Percentiles rank a stretch among this genome's conserved stretches.
These are phyloP conservation scores for Drosophila dunni DNA, from an alignment of 1,140 invertebrate species.

Conservation along the genomic window DNA sequence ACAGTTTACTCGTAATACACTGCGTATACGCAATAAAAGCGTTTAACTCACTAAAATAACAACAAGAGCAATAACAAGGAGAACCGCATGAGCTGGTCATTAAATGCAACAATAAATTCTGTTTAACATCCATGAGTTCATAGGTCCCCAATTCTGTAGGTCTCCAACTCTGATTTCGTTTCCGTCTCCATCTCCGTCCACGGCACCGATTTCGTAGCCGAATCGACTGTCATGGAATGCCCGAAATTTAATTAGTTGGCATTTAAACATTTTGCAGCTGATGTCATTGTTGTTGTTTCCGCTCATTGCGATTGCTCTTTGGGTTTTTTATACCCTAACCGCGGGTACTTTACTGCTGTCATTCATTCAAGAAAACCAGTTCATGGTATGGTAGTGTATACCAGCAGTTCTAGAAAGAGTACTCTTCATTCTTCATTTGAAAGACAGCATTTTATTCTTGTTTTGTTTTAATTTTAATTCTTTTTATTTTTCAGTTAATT, in stretches of 20 bases:
- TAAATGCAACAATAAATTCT: constrained; percentile 80
- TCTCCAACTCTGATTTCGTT: background rate
- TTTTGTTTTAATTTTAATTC: constrained; percentile 29
- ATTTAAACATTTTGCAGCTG: constrained; percentile 72
- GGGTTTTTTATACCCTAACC: constrained; percentile 26
- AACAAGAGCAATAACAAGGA: constrained; percentile 38
- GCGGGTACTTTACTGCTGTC: background rate
- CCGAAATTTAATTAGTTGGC: constrained; percentile 81
- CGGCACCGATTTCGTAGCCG: constrained; percentile 22
- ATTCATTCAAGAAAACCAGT: background rate
- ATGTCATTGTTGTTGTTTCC: constrained; percentile 47
- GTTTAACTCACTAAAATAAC: constrained; percentile 34
- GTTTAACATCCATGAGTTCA: constrained; percentile 15
- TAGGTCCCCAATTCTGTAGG: background rate
- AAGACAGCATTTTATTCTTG: constrained; percentile 14
- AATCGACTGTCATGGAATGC: constrained; percentile 58
- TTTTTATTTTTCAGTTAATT: constrained; percentile 81
- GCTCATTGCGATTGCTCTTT: constrained; percentile 34
- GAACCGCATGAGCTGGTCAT: constrained; percentile 68
- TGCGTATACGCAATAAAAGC: constrained; percentile 76
- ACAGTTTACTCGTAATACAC: constrained; percentile 58
- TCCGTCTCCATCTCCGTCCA: background rate
- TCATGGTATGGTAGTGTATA: background rate
- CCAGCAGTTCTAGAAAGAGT: background rate
- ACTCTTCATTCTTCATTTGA: constrained; percentile 10